A percentile compares a stretch with the other conserved stretches of the same genome.
These are phyloP conservation scores for Thamnophis sirtalis DNA, from an alignment of 2,113 vertebrate species.

Conservation along the genomic window DNA sequence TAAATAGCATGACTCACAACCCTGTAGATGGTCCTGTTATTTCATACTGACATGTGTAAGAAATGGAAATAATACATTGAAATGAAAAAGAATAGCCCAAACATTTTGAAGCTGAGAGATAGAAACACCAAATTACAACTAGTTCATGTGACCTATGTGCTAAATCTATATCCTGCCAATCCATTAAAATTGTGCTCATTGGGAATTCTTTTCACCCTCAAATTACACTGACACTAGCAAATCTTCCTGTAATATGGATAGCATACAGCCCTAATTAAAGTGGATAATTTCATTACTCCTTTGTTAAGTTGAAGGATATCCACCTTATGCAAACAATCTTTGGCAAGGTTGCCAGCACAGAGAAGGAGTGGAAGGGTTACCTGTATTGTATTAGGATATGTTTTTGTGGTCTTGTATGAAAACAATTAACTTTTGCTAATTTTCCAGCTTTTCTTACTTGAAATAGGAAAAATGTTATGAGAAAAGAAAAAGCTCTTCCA, in stretches of 20 bases:
- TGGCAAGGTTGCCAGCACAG: not conserved
- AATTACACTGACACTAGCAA: slow-evolving; percentile 35
- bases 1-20: not conserved
- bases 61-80: not conserved
- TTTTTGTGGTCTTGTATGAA: not conserved
- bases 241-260: not conserved
- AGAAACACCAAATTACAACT: slow-evolving; percentile 33
- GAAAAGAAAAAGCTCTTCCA: not conserved
- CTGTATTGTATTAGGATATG: slow-evolving; percentile 8
- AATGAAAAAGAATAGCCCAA: not conserved
- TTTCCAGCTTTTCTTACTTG: not conserved
- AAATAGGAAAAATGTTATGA: not conserved
- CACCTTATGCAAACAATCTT: not conserved
- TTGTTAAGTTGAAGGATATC: not conserved
- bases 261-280: not conserved
- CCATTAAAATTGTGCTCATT: not conserved
- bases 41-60: too few relatives aligned
- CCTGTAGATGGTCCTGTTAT: not conserved
- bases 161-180: not conserved
- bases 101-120: slow-evolving; percentile 23
- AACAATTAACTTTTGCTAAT: not conserved
- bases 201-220: slow-evolving; percentile 35
- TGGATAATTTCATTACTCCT: not conserved
- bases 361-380: not conserved
- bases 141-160: slow-evolving; percentile 9